A percentile compares a stretch with the other conserved stretches of the same genome.
Evolutionary conservation across 1,140 invertebrate species (phyloP).

Genomic region (Rhynchophorus ferrugineus): DNA sequence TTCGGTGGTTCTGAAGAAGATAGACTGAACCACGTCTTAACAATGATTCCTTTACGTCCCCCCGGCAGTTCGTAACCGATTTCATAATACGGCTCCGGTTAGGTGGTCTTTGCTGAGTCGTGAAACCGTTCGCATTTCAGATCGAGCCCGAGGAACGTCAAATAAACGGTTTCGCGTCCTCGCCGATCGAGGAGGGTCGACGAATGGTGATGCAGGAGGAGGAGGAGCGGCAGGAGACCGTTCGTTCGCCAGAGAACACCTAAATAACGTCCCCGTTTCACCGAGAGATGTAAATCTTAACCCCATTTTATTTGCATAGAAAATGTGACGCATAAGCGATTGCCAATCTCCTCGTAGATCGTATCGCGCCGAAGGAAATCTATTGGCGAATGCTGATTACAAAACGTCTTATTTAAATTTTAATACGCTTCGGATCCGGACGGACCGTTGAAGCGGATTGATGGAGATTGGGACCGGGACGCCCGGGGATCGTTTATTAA

Average conservation of each 20-base stretch:
- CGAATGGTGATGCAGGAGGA: too few relatives aligned
- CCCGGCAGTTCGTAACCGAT: too few relatives aligned
- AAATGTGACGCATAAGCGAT: constrained; percentile 39
- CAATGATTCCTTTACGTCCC: too few relatives aligned
- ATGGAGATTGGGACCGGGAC: constrained; percentile 24
- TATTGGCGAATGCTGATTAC: constrained; percentile 39
- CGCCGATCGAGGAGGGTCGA: constrained; percentile 26
- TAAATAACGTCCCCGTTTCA: constrained; percentile 31
- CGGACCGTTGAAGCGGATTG: constrained; percentile 32
- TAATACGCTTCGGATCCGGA: constrained; percentile 33
- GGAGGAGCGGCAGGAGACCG: constrained; percentile 29
- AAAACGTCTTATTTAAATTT: constrained; percentile 40
- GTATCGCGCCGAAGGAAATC: constrained; percentile 36
- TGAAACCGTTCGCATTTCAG: neutral
- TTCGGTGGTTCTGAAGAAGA: too few relatives aligned
- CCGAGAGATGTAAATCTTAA: constrained; percentile 37
- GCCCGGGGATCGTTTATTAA: constrained; percentile 17
- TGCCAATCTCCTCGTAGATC: constrained; percentile 36
- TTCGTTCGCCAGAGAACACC: constrained; percentile 13
- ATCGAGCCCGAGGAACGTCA: constrained; percentile 28
- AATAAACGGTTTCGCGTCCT: constrained; percentile 35
- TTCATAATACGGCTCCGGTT: too few relatives aligned
- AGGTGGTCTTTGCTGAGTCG: too few relatives aligned
- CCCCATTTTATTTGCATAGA: constrained; percentile 39
- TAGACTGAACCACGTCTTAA: too few relatives aligned